These are phyloP conservation scores for Drosophila suzukii DNA, from an alignment of 1,140 invertebrate genomes.

Conservation along the genomic window DNA sequence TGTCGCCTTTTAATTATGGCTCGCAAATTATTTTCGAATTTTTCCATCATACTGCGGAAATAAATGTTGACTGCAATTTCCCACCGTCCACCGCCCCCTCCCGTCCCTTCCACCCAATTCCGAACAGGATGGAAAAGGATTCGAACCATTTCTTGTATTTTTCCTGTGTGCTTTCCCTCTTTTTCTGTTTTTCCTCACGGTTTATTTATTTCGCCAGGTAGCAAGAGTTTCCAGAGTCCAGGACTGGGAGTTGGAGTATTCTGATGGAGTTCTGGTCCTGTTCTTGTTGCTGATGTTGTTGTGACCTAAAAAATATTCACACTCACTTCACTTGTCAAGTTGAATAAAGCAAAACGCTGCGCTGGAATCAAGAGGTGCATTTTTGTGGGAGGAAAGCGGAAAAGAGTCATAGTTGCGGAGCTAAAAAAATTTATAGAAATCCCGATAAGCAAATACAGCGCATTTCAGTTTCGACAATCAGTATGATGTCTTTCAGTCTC, in stretches of 20 bases:
- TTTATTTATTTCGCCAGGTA: conserved; percentile 60
- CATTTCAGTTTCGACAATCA: conserved; percentile 13
- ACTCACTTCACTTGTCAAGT: conserved; percentile 81
- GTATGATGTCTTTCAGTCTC: neutral
- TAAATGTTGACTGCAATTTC: conserved; percentile 81
- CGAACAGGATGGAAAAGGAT: conserved; percentile 78
- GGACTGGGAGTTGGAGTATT: conserved; percentile 27
- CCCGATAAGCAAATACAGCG: conserved; percentile 29
- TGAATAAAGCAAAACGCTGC: conserved; percentile 64
- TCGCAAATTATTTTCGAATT: conserved; percentile 82
- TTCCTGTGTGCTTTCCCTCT: conserved; percentile 38
- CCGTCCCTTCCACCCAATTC: conserved; percentile 32
- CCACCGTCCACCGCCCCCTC: conserved; percentile 7
- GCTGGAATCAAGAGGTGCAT: conserved; percentile 14
- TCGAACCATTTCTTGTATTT: conserved; percentile 68
- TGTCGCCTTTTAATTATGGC: conserved; percentile 80
- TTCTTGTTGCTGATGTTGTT: conserved; percentile 47
- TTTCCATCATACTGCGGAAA: conserved; percentile 80
- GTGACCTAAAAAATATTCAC: conserved; percentile 80
- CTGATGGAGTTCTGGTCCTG: conserved; percentile 28
- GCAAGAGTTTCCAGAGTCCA: conserved; percentile 55
- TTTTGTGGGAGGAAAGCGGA: conserved; percentile 12
- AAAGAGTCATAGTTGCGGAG: conserved; percentile 17
- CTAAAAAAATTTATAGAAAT: conserved; percentile 31
- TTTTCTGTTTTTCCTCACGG: conserved; percentile 20